Evolutionary conservation across 2,888 invertebrate genomes (phyloP).

Genomic region (Flabesymbios commensalis): DNA sequence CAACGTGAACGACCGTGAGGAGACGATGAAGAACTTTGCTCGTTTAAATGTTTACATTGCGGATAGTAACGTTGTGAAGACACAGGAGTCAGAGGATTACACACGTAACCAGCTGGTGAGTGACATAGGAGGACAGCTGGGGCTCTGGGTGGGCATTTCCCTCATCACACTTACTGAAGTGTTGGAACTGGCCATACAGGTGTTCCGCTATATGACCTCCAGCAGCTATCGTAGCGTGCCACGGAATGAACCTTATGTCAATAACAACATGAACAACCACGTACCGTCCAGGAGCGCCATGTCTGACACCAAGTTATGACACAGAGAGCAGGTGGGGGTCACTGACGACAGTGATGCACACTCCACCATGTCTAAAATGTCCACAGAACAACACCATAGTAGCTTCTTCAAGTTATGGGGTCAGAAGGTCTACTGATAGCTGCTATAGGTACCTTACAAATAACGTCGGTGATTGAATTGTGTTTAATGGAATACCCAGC

Average conservation of each 20-base stretch:
- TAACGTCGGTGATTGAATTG: too few species aligned
- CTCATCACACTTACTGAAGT: conserved; percentile 35
- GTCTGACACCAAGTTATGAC: too few species aligned
- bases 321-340: too few species aligned
- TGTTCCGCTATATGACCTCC: neutral
- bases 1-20: conserved; percentile 20
- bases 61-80: conserved; percentile 35
- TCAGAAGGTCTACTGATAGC: too few species aligned
- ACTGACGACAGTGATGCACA: too few species aligned
- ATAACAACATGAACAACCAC: too few species aligned
- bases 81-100: conserved; percentile 33
- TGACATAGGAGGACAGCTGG: conserved; percentile 37
- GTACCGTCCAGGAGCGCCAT: too few species aligned
- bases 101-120: conserved; percentile 32
- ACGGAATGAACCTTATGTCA: neutral
- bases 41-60: conserved; percentile 37
- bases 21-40: conserved; percentile 34
- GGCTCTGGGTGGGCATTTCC: conserved; percentile 36
- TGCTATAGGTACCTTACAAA: too few species aligned
- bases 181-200: conserved; percentile 20
- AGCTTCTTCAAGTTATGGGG: too few species aligned
- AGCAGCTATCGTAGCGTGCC: neutral
- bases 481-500: too few species aligned
- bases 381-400: too few species aligned
- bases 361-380: too few species aligned